These are phyloP conservation scores for Pammene aurita DNA, from an alignment of 2,888 invertebrate species.

Conservation along the genomic window DNA sequence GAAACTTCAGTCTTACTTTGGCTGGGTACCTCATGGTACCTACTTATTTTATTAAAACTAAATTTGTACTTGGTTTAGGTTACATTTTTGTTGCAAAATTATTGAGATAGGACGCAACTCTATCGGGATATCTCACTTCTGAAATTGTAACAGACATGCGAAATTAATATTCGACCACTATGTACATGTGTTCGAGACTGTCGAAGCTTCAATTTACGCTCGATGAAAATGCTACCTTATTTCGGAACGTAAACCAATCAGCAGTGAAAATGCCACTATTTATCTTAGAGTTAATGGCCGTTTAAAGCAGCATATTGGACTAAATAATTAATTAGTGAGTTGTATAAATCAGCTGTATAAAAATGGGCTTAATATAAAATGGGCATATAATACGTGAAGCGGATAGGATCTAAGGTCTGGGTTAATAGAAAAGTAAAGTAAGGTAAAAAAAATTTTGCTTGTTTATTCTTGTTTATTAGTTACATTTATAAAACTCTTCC, in stretches of 20 bases:
- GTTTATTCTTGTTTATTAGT: too few species aligned
- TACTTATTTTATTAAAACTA: too few species aligned
- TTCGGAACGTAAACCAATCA: conserved; percentile 18
- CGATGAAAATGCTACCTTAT: conserved; percentile 9
- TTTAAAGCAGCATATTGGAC: conserved; percentile 29
- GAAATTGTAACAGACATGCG: conserved; percentile 1
- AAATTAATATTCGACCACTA: too few species aligned
- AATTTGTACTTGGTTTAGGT: too few species aligned
- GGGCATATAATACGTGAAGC: not conserved
- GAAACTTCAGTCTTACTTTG: too few species aligned
- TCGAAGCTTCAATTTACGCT: conserved; percentile 11
- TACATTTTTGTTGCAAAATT: too few species aligned
- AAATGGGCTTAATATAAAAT: conserved; percentile 24
- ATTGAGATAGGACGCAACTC: too few species aligned
- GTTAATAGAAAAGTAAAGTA: too few species aligned
- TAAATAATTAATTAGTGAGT: conserved; percentile 27
- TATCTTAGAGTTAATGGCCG: conserved; percentile 18
- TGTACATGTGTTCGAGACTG: not conserved
- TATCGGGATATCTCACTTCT: not conserved
- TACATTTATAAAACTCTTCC: conserved; percentile 67
- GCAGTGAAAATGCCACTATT: conserved; percentile 18
- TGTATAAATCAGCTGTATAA: conserved; percentile 23
- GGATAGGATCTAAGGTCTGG: too few species aligned
- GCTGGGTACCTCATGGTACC: too few species aligned
- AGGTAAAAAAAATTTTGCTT: too few species aligned